These are phyloP conservation scores for Odontothrips loti DNA, from an alignment of 2,888 invertebrate species.

Conservation along the genomic window DNA sequence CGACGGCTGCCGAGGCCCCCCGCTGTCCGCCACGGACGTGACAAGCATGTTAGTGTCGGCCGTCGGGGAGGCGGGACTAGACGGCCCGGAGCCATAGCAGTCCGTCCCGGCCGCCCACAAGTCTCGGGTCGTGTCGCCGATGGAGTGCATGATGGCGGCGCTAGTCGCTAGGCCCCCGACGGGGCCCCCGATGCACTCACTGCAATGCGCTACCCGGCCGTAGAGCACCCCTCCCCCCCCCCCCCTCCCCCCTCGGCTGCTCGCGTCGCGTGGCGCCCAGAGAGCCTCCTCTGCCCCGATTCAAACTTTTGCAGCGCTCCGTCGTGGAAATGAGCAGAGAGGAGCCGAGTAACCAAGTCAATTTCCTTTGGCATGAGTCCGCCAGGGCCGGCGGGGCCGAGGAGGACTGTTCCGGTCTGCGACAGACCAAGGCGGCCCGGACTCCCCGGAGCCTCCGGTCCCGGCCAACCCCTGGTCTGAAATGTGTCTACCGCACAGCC, in stretches of 20 bases:
- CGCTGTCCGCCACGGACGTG: background rate
- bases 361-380: too few species aligned
- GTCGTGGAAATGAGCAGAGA: too few species aligned
- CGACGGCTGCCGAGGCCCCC: background rate
- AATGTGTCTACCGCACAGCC: too few species aligned
- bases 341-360: too few species aligned
- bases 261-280: background rate
- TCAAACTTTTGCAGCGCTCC: background rate
- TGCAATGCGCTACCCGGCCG: background rate
- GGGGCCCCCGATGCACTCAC: background rate
- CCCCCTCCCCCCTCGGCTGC: background rate
- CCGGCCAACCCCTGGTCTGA: too few species aligned
- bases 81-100: too few species aligned
- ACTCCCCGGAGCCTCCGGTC: too few species aligned
- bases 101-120: too few species aligned
- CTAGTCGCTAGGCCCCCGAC: too few species aligned
- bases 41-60: background rate
- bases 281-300: background rate
- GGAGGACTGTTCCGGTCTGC: too few species aligned
- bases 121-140: background rate
- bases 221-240: background rate
- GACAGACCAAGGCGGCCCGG: too few species aligned
- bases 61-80: background rate
- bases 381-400: too few species aligned
- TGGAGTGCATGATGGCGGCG: background rate